Evolutionary conservation across 2,797 vertebrate species (phyloP).

Genomic region (Chloroceryle amazona): DNA sequence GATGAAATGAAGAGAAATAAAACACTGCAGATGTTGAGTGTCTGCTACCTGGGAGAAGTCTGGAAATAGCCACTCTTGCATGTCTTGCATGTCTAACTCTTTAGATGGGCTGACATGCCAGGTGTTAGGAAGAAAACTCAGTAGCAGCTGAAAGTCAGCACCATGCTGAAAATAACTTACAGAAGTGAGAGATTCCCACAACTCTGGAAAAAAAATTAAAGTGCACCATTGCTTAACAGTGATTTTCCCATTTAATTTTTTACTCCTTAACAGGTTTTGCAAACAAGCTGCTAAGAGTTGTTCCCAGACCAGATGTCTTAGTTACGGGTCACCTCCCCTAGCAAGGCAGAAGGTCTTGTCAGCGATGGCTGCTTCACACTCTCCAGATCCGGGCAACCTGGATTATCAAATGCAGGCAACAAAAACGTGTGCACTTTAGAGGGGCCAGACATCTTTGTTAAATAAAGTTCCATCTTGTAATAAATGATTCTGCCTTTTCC

Average conservation of each 20-base stretch:
- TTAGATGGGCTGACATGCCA: neutral
- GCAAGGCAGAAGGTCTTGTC: neutral
- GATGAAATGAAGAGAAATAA: neutral
- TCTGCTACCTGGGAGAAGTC: neutral
- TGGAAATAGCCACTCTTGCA: neutral
- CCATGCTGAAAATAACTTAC: neutral
- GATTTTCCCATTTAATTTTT: neutral
- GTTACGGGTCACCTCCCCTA: neutral
- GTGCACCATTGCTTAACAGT: neutral
- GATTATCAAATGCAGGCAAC: neutral
- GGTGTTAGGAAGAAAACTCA: neutral
- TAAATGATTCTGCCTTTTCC: neutral
- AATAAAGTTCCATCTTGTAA: neutral
- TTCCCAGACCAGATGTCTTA: neutral
- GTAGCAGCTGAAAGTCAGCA: neutral
- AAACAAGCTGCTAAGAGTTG: neutral
- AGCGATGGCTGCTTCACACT: neutral
- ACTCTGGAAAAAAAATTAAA: neutral
- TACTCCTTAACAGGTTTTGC: neutral
- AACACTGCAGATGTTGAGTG: neutral
- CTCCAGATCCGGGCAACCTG: rapidly evolving
- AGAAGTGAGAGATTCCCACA: neutral
- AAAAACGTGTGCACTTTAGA: neutral
- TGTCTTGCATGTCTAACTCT: neutral
- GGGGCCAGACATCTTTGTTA: neutral